These are phyloP conservation scores for Eumeta japonica DNA, from an alignment of 1,140 invertebrate species.

Conservation along the genomic window DNA sequence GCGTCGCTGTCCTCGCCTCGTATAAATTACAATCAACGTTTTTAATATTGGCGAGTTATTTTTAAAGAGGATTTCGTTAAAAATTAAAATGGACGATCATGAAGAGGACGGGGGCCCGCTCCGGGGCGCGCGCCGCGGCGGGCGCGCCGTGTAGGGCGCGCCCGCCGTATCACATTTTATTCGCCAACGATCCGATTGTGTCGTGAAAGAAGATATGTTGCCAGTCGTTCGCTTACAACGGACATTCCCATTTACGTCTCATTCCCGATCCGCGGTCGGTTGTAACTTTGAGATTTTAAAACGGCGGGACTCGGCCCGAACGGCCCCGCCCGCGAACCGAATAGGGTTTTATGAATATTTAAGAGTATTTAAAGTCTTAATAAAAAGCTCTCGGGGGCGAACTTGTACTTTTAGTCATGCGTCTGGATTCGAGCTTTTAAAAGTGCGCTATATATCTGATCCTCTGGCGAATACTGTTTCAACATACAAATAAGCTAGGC, in stretches of 20 bases:
- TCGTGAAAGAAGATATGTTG: slow-evolving; percentile 35
- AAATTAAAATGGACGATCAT: not conserved
- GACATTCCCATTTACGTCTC: slow-evolving; percentile 42
- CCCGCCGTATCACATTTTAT: slow-evolving; percentile 32
- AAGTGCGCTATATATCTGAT: no score
- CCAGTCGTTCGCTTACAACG: slow-evolving; percentile 26
- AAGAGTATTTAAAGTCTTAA: slow-evolving; percentile 46
- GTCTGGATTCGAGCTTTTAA: no score
- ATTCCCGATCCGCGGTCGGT: slow-evolving; percentile 25
- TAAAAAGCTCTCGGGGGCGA: slow-evolving; percentile 45
- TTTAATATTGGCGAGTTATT: no score
- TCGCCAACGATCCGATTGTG: slow-evolving; percentile 32
- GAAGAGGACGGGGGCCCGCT: not conserved
- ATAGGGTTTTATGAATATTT: slow-evolving; percentile 51
- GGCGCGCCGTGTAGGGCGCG: not conserved
- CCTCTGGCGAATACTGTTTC: no score
- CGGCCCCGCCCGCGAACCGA: slow-evolving; percentile 27
- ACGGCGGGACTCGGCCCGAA: slow-evolving; percentile 28
- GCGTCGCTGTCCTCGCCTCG: no score
- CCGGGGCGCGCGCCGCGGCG: not conserved
- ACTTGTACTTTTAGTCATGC: slow-evolving; percentile 46
- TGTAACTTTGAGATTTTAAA: slow-evolving; percentile 50
- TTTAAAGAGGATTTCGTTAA: no score
- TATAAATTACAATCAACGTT: no score
- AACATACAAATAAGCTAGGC: no score